These are phyloP conservation scores for Lepilemur ruficaudatus DNA, from an alignment of 2,797 vertebrate species.

Conservation along the genomic window DNA sequence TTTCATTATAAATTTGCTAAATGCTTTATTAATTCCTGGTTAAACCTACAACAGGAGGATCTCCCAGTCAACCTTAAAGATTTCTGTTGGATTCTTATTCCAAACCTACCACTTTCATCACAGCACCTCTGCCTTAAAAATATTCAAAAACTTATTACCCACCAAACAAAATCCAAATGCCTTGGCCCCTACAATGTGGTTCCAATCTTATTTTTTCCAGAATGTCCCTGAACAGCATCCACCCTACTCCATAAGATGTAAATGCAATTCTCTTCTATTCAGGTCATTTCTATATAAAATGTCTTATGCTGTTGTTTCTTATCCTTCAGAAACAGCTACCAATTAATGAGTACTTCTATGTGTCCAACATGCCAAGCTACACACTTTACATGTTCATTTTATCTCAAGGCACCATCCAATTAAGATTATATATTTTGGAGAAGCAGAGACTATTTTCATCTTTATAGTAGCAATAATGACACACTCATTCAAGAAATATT, in stretches of 20 bases:
- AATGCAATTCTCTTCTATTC: background rate
- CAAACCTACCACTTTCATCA: conserved; percentile 19
- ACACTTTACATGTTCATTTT: background rate
- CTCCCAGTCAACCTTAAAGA: background rate
- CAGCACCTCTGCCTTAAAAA: background rate
- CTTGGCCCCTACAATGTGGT: background rate
- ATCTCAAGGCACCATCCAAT: background rate
- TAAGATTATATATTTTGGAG: background rate
- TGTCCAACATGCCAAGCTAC: background rate
- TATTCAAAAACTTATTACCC: background rate
- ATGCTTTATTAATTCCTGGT: background rate
- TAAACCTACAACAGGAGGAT: background rate
- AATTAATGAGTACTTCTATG: background rate
- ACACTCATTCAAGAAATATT: background rate
- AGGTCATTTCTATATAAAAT: background rate
- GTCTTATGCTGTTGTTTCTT: conserved; percentile 1
- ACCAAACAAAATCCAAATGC: conserved; percentile 17
- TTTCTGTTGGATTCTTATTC: background rate
- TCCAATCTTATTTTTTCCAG: conserved; percentile 9
- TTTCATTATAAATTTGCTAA: conserved; percentile 16
- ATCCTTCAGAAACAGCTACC: background rate
- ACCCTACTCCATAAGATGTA: background rate
- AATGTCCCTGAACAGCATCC: background rate
- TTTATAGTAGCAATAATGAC: conserved; percentile 14
- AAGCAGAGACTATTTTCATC: background rate